These are phyloP conservation scores for Phrynocephalus guinanensis DNA, from an alignment of 2,797 vertebrate species.

Conservation along the genomic window DNA sequence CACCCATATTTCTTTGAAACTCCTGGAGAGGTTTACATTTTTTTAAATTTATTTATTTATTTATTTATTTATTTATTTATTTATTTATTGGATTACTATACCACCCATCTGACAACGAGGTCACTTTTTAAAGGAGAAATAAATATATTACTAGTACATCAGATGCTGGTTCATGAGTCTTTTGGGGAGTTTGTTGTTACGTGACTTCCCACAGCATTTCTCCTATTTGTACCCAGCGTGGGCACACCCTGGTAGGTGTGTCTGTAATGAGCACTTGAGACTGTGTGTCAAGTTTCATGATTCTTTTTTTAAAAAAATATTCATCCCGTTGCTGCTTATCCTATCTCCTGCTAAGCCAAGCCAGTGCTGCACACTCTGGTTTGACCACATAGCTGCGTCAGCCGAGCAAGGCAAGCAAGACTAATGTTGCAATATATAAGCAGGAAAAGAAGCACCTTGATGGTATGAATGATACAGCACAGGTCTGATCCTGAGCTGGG, in stretches of 20 bases:
- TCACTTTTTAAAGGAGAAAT: not conserved
- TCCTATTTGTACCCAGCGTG: not conserved
- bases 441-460: not conserved
- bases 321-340: not conserved
- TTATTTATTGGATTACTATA: not conserved
- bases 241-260: not conserved
- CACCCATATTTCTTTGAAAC: not conserved
- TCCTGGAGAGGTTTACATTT: not conserved
- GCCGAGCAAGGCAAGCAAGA: not conserved
- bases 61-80: not conserved
- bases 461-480: not conserved
- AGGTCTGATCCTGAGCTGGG: not conserved
- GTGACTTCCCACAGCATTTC: not conserved
- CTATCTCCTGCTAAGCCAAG: not conserved
- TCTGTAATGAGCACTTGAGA: not conserved
- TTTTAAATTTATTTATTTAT: too few relatives aligned
- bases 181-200: not conserved
- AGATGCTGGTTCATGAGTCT: not conserved
- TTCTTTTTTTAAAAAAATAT: not conserved
- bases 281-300: slow-evolving; percentile 17
- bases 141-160: not conserved
- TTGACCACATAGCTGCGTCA: slow-evolving; percentile 9
- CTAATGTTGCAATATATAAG: not conserved
- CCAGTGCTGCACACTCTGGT: not conserved
- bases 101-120: too few relatives aligned